These are phyloP conservation scores for Lasioglossum calceatum DNA, from an alignment of 2,888 invertebrate genomes.

Conservation along the genomic window DNA sequence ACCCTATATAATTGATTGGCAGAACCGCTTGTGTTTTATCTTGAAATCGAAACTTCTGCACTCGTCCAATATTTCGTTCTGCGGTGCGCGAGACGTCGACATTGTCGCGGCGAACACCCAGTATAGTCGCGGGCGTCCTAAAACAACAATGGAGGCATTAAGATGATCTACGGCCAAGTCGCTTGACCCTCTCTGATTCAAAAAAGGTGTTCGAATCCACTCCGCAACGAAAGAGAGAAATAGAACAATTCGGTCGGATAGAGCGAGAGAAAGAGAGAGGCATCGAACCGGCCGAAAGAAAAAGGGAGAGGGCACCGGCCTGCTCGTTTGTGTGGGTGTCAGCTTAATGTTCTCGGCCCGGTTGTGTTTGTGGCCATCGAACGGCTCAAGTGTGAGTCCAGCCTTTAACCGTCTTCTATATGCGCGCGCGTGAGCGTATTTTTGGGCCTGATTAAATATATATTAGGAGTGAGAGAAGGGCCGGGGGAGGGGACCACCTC, in stretches of 20 bases:
- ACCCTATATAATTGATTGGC: not conserved
- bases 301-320: constrained; percentile 47
- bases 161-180: constrained; percentile 83
- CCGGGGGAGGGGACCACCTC: constrained; percentile 64
- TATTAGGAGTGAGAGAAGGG: constrained; percentile 78
- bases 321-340: constrained; percentile 78
- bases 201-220: constrained; percentile 83
- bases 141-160: constrained; percentile 84
- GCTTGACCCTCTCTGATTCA: constrained; percentile 83
- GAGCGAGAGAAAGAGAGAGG: constrained; percentile 41
- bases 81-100: constrained; percentile 73
- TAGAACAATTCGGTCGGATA: constrained; percentile 50
- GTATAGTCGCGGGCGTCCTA: constrained; percentile 81
- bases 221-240: constrained; percentile 56
- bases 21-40: not conserved
- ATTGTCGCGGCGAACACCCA: constrained; percentile 78
- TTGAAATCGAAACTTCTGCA: not conserved
- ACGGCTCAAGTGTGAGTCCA: constrained; percentile 65
- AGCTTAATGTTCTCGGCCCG: constrained; percentile 75
- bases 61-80: constrained; percentile 40
- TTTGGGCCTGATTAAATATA: constrained; percentile 82
- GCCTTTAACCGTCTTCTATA: constrained; percentile 68
- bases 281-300: constrained; percentile 52
- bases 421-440: constrained; percentile 71
- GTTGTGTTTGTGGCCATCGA: constrained; percentile 74